Percentiles rank a stretch among this genome's conserved stretches.
Conservation (phyloP, 2,888 invertebrate species). For the Erynnis tages region DNA sequence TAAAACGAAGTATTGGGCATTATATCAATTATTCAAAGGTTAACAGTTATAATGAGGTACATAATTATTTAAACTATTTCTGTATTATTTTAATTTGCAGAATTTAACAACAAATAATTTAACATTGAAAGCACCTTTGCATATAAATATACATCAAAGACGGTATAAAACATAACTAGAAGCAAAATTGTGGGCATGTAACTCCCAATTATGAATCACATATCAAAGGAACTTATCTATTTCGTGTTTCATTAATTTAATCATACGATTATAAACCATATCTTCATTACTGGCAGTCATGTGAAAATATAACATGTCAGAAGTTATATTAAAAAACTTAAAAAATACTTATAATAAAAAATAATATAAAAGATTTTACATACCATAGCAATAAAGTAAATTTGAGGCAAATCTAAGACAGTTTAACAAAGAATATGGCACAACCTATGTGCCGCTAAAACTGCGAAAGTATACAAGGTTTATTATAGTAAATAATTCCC, state of each 20-base stretch:
- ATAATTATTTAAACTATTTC: constrained; percentile 10
- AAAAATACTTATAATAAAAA: background rate
- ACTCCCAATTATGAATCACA: constrained; percentile 8
- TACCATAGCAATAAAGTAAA: constrained; percentile 26
- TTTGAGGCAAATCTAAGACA: constrained; percentile 44
- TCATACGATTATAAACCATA: no score
- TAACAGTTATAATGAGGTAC: no score
- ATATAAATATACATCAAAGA: constrained; percentile 11
- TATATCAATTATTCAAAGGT: no score
- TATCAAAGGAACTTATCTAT: constrained; percentile 20
- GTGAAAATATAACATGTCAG: constrained; percentile 1
- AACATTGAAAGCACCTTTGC: constrained; percentile 17
- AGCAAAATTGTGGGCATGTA: background rate
- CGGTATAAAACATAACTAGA: background rate
- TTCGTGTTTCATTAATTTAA: constrained; percentile 3
- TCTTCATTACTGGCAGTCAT: constrained; percentile 28
- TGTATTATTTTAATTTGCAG: constrained; percentile 3
- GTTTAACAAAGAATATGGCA: constrained; percentile 48
- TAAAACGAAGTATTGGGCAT: no score
- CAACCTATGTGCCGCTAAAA: constrained; percentile 19
- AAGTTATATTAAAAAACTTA: constrained; percentile 24
- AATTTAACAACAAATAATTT: constrained; percentile 12
- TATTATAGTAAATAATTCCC: background rate
- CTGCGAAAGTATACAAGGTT: constrained; percentile 5
- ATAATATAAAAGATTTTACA: background rate